Percentiles rank a stretch among this genome's conserved stretches.
These are phyloP conservation scores for Australoheros scitulus DNA, from an alignment of 2,113 vertebrate species.

Conservation along the genomic window DNA sequence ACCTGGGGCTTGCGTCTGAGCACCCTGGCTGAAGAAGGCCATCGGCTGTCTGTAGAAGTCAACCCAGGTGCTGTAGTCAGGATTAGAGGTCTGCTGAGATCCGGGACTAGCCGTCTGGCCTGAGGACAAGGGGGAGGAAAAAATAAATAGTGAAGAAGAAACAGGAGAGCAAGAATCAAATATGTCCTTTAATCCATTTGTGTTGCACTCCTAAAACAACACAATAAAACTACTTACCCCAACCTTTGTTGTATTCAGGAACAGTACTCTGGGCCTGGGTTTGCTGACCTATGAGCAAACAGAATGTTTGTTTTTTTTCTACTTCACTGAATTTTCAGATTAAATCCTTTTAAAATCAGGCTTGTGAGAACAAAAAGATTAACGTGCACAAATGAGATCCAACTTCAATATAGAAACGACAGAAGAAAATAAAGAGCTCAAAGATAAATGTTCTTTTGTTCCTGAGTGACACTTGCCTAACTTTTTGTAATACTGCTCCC, in stretches of 20 bases:
- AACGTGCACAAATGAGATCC: not conserved
- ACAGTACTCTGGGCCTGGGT: conserved; percentile 91
- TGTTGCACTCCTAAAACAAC: not conserved
- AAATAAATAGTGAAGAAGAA: not conserved
- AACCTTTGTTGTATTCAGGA: conserved; percentile 93
- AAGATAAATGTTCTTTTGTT: conserved; percentile 19
- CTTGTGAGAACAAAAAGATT: not conserved
- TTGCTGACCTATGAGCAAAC: conserved; percentile 86
- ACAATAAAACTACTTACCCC: conserved; percentile 81
- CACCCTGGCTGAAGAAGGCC: conserved; percentile 93
- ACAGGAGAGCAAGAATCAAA: not conserved
- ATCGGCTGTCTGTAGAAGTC: conserved; percentile 98
- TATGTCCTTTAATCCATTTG: not conserved
- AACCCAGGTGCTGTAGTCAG: conserved; percentile 95
- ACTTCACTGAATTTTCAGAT: not conserved
- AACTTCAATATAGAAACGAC: not conserved
- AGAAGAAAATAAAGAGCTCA: not conserved
- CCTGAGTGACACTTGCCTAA: conserved; percentile 66
- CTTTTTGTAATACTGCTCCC: conserved; percentile 79
- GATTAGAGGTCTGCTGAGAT: conserved; percentile 92
- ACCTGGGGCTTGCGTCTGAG: conserved; percentile 91
- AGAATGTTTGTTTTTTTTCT: not conserved
- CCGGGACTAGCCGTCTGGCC: conserved; percentile 88
- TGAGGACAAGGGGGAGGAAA: conserved; percentile 47
- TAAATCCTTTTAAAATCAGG: not conserved